Base-by-base conservation (phyloP, 2,888 invertebrate species). In the Lasioglossum vierecki region DNA sequence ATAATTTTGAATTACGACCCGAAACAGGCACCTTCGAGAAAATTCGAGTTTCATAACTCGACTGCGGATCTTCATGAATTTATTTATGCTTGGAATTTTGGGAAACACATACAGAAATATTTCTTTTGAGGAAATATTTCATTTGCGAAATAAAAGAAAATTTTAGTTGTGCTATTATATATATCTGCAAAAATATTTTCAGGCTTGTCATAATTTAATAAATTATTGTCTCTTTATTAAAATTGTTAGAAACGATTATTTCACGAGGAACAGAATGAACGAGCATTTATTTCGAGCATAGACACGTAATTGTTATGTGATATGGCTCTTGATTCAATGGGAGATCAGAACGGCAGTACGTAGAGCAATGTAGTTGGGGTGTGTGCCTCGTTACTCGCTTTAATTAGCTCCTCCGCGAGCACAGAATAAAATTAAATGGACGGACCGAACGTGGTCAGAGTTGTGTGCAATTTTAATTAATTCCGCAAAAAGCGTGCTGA, bases 351-450 rank as follows among this genome's bases (percentile, higher is more conserved):
- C 3, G 30, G 35, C 18, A 9, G 66, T 35, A 8, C 35, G 30
- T 18, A 6, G 35, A 35, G 35, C 66, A 66, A 30, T 0, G 66
- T 66, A 18, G 66, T 3, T 30, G 66, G 35, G 66, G 66, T 66
- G 35, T 18, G 70, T 70, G 70, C 41, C 70, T 70, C 70, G 70
- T 39, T 70, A 22, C 70, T 39, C 39, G 70, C n/a, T 39, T 70
- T 41, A 70, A 70, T 41, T 70, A 66, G 66, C 35, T 63, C 60
- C 66, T 66, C 66, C 18, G 30, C 22, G 22, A 63, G 35, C 60
- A 44, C 4, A 13, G 66, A 35, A 66, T 66, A 66, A 35, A 22
- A 66, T 66, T 66, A 66, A 66, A 66, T 66, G 35, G 66, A 9
- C 18, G 22, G 66, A 66, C 66, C 18, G 66, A 18, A 30, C 18